Conservation (phyloP, 2,113 vertebrate species). For the Misgurnus mizolepis region DNA sequence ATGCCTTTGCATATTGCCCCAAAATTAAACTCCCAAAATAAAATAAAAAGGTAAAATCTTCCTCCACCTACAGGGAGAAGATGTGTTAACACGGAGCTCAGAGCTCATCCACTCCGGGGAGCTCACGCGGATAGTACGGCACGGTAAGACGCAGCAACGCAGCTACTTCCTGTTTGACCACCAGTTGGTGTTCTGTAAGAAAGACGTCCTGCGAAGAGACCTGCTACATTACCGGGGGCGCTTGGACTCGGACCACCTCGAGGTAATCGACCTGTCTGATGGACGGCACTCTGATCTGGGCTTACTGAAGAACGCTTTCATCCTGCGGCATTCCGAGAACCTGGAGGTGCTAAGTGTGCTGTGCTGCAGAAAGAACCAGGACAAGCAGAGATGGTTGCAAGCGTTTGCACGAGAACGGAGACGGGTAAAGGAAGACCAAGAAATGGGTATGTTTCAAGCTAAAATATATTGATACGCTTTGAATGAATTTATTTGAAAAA, state of each 20-base stretch:
- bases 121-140: conserved; percentile 82
- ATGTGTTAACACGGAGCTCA: conserved; percentile 89
- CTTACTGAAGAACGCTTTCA: conserved; percentile 86
- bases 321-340: conserved; percentile 77
- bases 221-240: conserved; percentile 91
- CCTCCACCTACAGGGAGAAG: conserved; percentile 77
- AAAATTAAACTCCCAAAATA: too few relatives aligned
- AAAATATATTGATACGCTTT: not conserved
- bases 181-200: conserved; percentile 95
- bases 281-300: conserved; percentile 85
- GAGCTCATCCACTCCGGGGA: conserved; percentile 96
- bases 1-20: not conserved
- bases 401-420: conserved; percentile 84
- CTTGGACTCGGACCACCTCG: conserved; percentile 84
- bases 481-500: too few relatives aligned
- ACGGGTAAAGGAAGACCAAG: conserved; percentile 89
- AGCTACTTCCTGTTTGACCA: conserved; percentile 98
- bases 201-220: conserved; percentile 92
- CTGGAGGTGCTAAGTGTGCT: conserved; percentile 82
- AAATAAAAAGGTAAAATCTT: not conserved
- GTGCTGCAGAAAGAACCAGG: conserved; percentile 88
- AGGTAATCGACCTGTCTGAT: conserved; percentile 82
- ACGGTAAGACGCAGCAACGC: conserved; percentile 93
- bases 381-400: conserved; percentile 91
- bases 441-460: conserved; percentile 81